These are phyloP conservation scores for Glandiceps talaboti DNA, from an alignment of 53 echinoderm and acorn worm species.

Conservation along the genomic window DNA sequence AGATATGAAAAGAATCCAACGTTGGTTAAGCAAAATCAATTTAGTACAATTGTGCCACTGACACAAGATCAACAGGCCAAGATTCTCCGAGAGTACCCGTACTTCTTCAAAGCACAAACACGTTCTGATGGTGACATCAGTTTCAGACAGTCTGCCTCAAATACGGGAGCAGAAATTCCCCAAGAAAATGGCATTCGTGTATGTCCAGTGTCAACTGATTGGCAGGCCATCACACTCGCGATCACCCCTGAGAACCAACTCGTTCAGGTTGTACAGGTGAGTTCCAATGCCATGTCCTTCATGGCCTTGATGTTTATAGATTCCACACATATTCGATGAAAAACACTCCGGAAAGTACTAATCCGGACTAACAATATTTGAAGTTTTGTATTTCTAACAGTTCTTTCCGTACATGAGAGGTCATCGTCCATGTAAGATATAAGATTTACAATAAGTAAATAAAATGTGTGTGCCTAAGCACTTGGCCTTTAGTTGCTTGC, in stretches of 20 bases:
- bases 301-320: too few relatives aligned
- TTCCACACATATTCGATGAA: too few relatives aligned
- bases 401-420: too few relatives aligned
- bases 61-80: background rate
- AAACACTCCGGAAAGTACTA: too few relatives aligned
- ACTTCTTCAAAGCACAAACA: background rate
- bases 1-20: background rate
- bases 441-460: too few relatives aligned
- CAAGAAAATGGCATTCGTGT: background rate
- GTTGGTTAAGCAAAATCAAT: background rate
- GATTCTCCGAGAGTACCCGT: background rate
- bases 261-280: background rate
- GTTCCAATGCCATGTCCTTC: too few relatives aligned
- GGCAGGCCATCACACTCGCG: background rate
- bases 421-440: too few relatives aligned
- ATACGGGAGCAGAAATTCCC: background rate
- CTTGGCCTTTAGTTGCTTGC: too few relatives aligned
- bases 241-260: background rate
- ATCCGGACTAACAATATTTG: too few relatives aligned
- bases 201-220: background rate
- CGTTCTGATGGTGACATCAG: background rate
- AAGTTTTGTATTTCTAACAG: too few relatives aligned
- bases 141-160: background rate
- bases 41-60: background rate
- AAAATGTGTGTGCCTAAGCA: too few relatives aligned